phyloP scores from a whole-genome alignment of 2,797 vertebrate genomes.

The Melanotaenia trifasciata region DNA sequence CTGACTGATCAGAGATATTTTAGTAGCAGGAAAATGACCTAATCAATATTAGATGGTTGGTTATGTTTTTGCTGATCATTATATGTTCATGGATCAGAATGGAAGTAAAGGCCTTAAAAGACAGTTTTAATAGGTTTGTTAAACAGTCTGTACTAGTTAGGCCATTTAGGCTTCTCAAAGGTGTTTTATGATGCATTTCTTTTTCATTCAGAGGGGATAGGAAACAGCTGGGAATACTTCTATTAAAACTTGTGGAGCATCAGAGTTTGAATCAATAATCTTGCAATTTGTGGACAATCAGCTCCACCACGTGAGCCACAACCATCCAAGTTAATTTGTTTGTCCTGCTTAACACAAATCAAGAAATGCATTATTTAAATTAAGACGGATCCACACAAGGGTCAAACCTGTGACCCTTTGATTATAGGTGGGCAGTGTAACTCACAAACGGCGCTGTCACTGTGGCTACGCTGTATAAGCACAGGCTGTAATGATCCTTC shows the following conservation, averaged over 20 bases:
- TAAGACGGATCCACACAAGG: background rate
- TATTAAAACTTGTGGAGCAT: too few species aligned
- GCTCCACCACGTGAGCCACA: background rate
- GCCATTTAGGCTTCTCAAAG: background rate
- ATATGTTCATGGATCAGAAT: background rate
- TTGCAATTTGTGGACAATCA: background rate
- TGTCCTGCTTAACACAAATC: background rate
- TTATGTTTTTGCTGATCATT: background rate
- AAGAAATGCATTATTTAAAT: slow-evolving; percentile 18
- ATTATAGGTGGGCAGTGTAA: slow-evolving; percentile 19
- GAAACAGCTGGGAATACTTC: too few species aligned
- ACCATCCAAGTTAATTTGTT: background rate
- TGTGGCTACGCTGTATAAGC: slow-evolving; percentile 25
- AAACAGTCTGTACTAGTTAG: background rate
- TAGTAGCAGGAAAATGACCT: background rate
- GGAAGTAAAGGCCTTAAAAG: background rate
- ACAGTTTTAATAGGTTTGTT: background rate
- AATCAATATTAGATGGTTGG: background rate
- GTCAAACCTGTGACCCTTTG: slow-evolving; percentile 40
- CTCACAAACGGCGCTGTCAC: slow-evolving; percentile 19
- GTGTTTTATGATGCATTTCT: background rate
- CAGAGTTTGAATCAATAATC: background rate
- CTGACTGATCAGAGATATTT: background rate
- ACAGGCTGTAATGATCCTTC: slow-evolving; percentile 50
- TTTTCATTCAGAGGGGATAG: too few species aligned